Base-by-base conservation (phyloP, 2,113 vertebrate genomes). In the Sardina pilchardus region DNA sequence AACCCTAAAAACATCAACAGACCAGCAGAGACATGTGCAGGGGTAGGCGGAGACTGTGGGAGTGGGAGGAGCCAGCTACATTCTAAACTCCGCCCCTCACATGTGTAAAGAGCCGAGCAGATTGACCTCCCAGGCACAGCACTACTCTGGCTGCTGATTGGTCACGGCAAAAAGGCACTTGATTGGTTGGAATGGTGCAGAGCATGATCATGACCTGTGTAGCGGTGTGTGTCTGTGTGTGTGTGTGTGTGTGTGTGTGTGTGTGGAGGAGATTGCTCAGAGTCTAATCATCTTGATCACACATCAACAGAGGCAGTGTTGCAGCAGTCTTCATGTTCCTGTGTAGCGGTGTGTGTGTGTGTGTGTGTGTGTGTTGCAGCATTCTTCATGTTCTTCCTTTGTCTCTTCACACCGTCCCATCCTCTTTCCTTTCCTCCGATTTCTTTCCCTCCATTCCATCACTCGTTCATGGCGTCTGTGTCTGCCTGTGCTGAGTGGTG, bases 1-100 rank as follows among this genome's bases (percentile, higher is more conserved):
- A 88, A 87, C 89, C 91, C 90, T 89, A 88, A 83, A 81, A 84
- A 48, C 19, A 83, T 42, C 80, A 89, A 91, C 88, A 92, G 83
- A 91, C 86, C 86, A 56, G 21, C 45, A 56, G 82, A 26, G 34
- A 39, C 88, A 88, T 4, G 86, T 85, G 71, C 82, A 83, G 30
- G 81, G 4, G 39, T 42, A 84, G 87, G 82, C 82, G 47, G 88
- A 83, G 81, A 0, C 75, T 34, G 81, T 56, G 83, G 50, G 39
- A 21, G 48, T n/a, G 24, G 85, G 59, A 4, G 16, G 12, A 4
- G 53, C 84, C 42, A 1, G 53, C 19, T 8, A 16, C 45, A 47
- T 71, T n/a, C 63, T 82, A 16, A 82, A 24, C 5, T 67, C 83
- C 80, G 14, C 17, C 45, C 82, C 82, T 48, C 82, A 44, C 78